Conservation (phyloP, 2,113 vertebrate species). For the Amblyopsis rosae region DNA sequence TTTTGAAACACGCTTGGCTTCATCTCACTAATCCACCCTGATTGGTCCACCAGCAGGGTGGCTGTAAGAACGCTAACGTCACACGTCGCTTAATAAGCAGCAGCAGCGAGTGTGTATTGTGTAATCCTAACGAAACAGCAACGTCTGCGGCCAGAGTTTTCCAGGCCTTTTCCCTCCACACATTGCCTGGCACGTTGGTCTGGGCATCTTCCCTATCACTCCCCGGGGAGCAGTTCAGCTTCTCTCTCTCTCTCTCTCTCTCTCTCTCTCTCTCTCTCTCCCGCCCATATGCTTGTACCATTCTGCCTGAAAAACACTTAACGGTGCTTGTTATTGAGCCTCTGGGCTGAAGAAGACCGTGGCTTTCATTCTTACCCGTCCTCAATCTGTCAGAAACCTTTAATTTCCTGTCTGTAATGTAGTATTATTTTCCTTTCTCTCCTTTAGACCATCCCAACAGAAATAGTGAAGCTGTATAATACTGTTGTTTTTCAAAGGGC, state of each 20-base stretch:
- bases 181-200: constrained; percentile 33
- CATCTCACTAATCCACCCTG: too few species aligned
- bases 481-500: neutral
- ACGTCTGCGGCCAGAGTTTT: neutral
- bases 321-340: constrained; percentile 55
- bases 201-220: constrained; percentile 40
- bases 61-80: too few species aligned
- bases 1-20: too few species aligned
- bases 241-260: constrained; percentile 26
- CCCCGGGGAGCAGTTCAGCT: constrained; percentile 42
- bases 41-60: too few species aligned
- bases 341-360: constrained; percentile 41
- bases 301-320: constrained; percentile 49
- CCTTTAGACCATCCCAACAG: neutral
- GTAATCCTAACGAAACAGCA: constrained; percentile 20
- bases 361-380: constrained; percentile 33
- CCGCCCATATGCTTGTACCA: constrained; percentile 15
- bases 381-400: constrained; percentile 26
- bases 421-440: neutral
- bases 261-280: constrained; percentile 26
- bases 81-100: neutral
- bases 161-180: constrained; percentile 8
- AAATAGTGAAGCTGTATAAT: too few species aligned
- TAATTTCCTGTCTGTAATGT: constrained; percentile 9
- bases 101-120: constrained; percentile 1